phyloP scores from a whole-genome alignment of 2,113 vertebrate genomes.

The Bubalus kerabau region DNA sequence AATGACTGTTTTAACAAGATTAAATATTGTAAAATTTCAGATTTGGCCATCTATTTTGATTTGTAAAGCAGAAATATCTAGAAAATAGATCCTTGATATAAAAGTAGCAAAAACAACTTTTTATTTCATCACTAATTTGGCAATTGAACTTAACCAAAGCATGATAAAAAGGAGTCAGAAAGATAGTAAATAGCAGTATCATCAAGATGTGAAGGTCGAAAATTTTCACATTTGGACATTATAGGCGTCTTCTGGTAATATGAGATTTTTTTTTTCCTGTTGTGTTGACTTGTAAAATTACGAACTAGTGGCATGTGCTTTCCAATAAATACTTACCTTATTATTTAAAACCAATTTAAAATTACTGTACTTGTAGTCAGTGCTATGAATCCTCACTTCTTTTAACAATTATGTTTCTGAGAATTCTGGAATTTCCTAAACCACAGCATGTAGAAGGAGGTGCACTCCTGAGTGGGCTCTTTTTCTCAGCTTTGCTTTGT shows the following conservation, averaged over 20 bases:
- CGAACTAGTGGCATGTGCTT: neutral
- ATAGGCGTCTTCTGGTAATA: neutral
- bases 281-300: neutral
- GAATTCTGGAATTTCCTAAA: constrained; percentile 64
- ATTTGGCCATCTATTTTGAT: neutral
- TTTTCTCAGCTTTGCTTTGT: neutral
- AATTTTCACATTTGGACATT: neutral
- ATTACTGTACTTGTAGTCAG: neutral
- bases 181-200: neutral
- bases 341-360: neutral
- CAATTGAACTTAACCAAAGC: neutral
- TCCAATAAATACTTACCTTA: neutral
- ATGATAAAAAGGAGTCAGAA: neutral
- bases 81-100: neutral
- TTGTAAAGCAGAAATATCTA: neutral
- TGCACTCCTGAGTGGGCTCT: constrained; percentile 13
- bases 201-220: neutral
- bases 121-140: neutral
- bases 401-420: constrained; percentile 43
- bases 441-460: neutral
- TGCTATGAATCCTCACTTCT: constrained; percentile 20
- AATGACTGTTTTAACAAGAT: neutral
- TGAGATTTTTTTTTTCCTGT: neutral
- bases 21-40: neutral
- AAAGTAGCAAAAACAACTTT: neutral